phyloP scores from a whole-genome alignment of 2,113 vertebrate species.

The Mus spicilegus region DNA sequence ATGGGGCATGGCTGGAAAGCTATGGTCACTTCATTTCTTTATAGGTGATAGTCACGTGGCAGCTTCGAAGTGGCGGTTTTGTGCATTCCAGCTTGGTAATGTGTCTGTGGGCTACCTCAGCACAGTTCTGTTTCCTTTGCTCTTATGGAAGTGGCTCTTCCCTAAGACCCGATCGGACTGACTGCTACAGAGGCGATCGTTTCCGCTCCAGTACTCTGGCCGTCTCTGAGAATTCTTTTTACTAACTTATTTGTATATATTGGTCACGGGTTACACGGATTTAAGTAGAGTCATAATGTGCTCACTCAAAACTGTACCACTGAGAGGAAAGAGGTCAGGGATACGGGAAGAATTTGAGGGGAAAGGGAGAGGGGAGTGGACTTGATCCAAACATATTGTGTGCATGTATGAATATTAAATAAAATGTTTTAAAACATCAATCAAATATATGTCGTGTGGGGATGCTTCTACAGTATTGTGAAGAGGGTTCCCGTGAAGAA shows the following conservation, averaged over 20 bases:
- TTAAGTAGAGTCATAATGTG: background rate
- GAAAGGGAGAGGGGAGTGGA: background rate
- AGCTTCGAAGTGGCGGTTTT: background rate
- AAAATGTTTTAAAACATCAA: background rate
- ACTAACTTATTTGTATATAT: background rate
- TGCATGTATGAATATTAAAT: background rate
- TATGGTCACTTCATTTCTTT: background rate
- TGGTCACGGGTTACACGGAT: background rate
- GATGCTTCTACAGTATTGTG: background rate
- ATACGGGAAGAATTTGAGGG: background rate
- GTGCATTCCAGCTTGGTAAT: background rate
- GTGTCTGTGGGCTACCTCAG: background rate
- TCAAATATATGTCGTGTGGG: background rate
- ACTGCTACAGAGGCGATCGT: background rate
- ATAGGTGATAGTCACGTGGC: background rate
- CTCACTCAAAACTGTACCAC: background rate
- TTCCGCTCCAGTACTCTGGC: background rate
- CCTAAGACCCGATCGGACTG: background rate
- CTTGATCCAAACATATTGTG: background rate
- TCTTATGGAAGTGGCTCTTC: background rate
- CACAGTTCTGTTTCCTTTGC: background rate
- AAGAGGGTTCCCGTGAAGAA: background rate
- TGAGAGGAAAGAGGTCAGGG: background rate
- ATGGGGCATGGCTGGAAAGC: accelerated
- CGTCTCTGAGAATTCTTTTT: background rate